Evolutionary conservation across 2,113 vertebrate species (phyloP).

Genomic region (Phycodurus eques): DNA sequence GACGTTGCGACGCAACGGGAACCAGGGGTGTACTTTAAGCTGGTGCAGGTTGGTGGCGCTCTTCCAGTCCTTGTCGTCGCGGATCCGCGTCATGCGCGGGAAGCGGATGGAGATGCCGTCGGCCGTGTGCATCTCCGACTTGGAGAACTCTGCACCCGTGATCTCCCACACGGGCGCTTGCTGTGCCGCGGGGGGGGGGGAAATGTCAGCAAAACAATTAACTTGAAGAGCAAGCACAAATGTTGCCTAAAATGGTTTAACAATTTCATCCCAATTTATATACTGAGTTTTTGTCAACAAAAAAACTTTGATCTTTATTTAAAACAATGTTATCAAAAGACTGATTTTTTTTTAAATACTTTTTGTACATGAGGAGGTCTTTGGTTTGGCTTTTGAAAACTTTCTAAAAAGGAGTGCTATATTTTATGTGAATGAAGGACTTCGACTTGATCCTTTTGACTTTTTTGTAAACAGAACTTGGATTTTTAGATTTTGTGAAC

Average conservation of each 20-base stretch:
- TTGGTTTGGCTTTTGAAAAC: too few species aligned
- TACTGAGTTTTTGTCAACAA: too few species aligned
- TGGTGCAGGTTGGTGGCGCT: conserved; percentile 88
- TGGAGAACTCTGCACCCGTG: conserved; percentile 95
- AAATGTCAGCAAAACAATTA: not conserved
- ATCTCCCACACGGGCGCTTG: conserved; percentile 96
- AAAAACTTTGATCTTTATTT: too few species aligned
- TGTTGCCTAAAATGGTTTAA: not conserved
- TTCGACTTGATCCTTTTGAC: too few species aligned
- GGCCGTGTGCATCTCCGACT: conserved; percentile 92
- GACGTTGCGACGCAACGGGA: not conserved
- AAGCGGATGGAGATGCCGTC: conserved; percentile 98
- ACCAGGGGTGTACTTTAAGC: conserved; percentile 77
- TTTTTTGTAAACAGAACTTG: too few species aligned
- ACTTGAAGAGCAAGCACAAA: not conserved
- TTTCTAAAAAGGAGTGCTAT: too few species aligned
- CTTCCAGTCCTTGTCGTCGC: conserved; percentile 96
- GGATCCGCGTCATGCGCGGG: conserved; percentile 92
- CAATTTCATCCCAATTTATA: not conserved
- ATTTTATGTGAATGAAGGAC: too few species aligned
- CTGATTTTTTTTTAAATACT: too few species aligned
- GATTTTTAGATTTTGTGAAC: too few species aligned
- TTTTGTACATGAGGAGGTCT: too few species aligned
- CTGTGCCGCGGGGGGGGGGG: conserved; percentile 55
- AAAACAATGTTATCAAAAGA: too few species aligned